phyloP scores from a whole-genome alignment of 2,113 vertebrate species.

The Garra rufa region DNA sequence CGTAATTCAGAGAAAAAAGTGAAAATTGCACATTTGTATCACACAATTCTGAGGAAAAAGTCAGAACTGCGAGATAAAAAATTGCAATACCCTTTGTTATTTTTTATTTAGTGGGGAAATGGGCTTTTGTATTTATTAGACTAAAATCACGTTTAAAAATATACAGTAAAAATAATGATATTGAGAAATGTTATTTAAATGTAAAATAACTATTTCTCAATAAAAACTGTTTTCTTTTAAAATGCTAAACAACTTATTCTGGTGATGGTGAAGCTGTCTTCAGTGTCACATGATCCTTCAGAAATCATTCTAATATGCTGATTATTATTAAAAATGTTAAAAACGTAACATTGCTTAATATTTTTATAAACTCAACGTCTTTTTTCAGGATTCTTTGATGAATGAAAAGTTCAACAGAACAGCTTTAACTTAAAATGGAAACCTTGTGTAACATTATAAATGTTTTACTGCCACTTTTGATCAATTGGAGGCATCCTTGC shows the following conservation, averaged over 20 bases:
- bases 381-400: background rate
- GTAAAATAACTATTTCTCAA: too few relatives aligned
- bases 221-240: background rate
- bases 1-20: too few relatives aligned
- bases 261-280: background rate
- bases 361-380: background rate
- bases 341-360: background rate
- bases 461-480: too few relatives aligned
- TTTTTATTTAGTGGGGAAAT: too few relatives aligned
- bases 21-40: too few relatives aligned
- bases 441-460: background rate
- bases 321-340: background rate
- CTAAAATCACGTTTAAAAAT: background rate
- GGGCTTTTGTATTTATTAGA: background rate
- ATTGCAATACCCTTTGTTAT: too few relatives aligned
- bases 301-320: background rate
- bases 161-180: background rate
- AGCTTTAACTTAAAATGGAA: background rate
- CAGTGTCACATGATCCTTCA: background rate
- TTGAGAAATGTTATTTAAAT: background rate
- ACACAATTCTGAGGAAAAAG: too few relatives aligned
- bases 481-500: too few relatives aligned
- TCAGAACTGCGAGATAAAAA: too few relatives aligned
- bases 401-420: background rate
- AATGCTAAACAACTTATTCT: background rate